A percentile compares a stretch with the other conserved stretches of the same genome.
Evolutionary conservation across 2,113 vertebrate genomes (phyloP).

Genomic region (Muscicapa adusta): DNA sequence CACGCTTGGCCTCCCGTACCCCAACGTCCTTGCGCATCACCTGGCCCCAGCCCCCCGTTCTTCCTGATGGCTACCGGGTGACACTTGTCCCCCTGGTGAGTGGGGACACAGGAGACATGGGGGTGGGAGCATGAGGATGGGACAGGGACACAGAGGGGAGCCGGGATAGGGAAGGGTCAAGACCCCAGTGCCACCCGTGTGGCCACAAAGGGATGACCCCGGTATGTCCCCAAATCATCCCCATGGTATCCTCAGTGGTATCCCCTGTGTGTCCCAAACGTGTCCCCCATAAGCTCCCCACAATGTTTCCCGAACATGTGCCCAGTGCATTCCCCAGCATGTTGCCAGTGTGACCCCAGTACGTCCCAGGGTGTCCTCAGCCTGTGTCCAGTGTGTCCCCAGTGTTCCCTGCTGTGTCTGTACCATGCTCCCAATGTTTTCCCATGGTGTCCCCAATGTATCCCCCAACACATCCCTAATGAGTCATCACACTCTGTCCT

Average conservation of each 20-base stretch:
- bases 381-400: neutral
- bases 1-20: neutral
- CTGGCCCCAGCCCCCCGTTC: neutral
- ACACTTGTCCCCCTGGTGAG: neutral
- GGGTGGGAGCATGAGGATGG: neutral
- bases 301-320: neutral
- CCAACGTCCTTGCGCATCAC: neutral
- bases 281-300: neutral
- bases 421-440: neutral
- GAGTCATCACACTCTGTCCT: neutral
- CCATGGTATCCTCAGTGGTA: accelerated
- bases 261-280: accelerated
- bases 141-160: neutral
- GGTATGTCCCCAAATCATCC: neutral
- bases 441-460: neutral
- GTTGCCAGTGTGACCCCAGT: neutral
- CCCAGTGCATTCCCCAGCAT: neutral
- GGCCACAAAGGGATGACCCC: neutral
- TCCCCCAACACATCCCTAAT: neutral
- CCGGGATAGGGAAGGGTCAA: neutral
- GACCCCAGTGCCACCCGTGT: neutral
- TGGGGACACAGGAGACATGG: neutral
- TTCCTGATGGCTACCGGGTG: neutral
- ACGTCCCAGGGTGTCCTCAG: accelerated
- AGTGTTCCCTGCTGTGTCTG: neutral